A percentile compares a stretch with the other conserved stretches of the same genome.
Conservation (phyloP, 2,113 vertebrate species). For the Seriola rivoliana region DNA sequence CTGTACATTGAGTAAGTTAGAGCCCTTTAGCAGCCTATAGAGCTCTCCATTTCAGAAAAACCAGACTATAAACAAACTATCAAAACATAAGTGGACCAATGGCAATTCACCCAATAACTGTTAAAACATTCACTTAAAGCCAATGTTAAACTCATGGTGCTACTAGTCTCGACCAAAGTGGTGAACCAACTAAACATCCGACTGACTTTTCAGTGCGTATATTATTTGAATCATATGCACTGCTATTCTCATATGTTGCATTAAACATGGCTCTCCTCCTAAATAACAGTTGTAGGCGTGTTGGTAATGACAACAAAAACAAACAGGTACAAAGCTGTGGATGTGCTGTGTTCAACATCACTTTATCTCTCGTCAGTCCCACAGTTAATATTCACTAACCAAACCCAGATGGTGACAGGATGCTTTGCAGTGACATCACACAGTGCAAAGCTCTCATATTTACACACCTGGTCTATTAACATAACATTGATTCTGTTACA, state of each 20-base stretch:
- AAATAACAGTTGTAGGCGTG: background rate
- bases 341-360: background rate
- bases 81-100: too few relatives aligned
- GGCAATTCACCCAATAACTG: too few relatives aligned
- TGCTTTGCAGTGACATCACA: slow-evolving; percentile 14
- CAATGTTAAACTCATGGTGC: too few relatives aligned
- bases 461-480: slow-evolving; percentile 3
- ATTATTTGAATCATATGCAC: background rate
- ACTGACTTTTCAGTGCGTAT: background rate
- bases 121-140: too few relatives aligned
- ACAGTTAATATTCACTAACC: background rate
- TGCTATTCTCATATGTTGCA: background rate
- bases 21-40: too few relatives aligned
- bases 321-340: background rate
- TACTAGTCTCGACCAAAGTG: too few relatives aligned
- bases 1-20: too few relatives aligned
- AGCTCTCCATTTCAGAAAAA: too few relatives aligned
- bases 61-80: too few relatives aligned
- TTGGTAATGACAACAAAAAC: background rate
- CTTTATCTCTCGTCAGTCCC: slow-evolving; percentile 22
- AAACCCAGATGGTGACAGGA: slow-evolving; percentile 38
- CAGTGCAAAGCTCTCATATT: background rate
- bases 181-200: background rate
- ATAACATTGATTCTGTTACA: slow-evolving; percentile 8
- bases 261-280: background rate